Conservation (phyloP, 2,797 vertebrate species). For the Crocodylus rhombifer region DNA sequence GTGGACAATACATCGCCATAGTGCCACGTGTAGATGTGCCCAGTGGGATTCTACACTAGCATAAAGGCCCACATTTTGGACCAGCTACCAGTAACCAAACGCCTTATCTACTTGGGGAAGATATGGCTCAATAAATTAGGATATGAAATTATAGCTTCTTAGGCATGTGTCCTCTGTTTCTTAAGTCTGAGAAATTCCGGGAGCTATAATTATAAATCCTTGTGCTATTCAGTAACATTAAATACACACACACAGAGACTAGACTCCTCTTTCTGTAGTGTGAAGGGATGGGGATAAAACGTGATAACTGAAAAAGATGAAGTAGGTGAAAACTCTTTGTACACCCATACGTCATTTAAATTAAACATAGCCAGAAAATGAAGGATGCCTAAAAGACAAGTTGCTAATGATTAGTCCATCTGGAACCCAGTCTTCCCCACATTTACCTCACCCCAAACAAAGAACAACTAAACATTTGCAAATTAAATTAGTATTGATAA, state of each 20-base stretch:
- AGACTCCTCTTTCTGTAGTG: constrained; percentile 17
- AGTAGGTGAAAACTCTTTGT: constrained; percentile 16
- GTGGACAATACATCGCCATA: no score
- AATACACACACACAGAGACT: not conserved
- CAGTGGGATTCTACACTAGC: not conserved
- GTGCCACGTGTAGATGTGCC: no score
- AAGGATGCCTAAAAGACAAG: not conserved
- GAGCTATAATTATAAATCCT: not conserved
- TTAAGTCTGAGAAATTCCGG: constrained; percentile 37
- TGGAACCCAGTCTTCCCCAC: not conserved
- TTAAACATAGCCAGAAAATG: constrained; percentile 9
- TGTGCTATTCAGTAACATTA: no score
- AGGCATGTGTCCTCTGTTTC: not conserved
- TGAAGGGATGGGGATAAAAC: not conserved
- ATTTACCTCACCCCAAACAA: not conserved
- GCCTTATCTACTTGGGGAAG: no score
- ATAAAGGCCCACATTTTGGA: not conserved
- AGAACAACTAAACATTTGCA: not conserved
- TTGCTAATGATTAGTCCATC: not conserved
- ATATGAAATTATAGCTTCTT: not conserved
- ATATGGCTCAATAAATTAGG: no score
- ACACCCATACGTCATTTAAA: not conserved
- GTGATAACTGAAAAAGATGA: not conserved
- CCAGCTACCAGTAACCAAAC: no score
- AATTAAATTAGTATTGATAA: not conserved